Conservation (phyloP, 2,888 invertebrate species). For the Anoplius nigerrimus region DNA sequence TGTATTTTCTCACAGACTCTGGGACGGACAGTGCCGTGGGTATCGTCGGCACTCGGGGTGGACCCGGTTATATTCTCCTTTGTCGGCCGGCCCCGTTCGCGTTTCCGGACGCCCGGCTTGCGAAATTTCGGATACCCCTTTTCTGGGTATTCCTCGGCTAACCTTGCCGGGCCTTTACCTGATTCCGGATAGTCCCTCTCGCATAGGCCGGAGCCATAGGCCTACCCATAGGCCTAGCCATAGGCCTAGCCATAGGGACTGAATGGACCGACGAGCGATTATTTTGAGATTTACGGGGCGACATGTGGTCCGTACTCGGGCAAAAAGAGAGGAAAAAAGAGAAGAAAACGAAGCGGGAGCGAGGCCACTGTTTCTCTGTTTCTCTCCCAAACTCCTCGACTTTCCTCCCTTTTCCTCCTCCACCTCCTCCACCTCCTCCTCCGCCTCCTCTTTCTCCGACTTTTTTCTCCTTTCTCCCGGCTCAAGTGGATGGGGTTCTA, state of each 20-base stretch:
- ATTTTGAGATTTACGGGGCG: slow-evolving; percentile 43
- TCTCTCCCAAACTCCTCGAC: slow-evolving; percentile 2
- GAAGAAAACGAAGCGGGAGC: not conserved
- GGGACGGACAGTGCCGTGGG: slow-evolving; percentile 1
- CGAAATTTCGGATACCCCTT: slow-evolving; percentile 47
- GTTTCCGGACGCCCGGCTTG: slow-evolving; percentile 39
- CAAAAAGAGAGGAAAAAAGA: slow-evolving; percentile 12
- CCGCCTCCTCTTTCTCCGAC: slow-evolving; percentile 12
- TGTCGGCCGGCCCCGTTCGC: slow-evolving; percentile 18
- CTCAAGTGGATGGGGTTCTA: slow-evolving; percentile 30
- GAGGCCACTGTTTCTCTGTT: not conserved
- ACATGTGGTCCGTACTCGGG: slow-evolving; percentile 38
- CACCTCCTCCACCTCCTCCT: slow-evolving; percentile 5
- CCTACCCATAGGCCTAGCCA: too few relatives aligned
- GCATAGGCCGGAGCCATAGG: slow-evolving; percentile 14
- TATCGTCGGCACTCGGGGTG: slow-evolving; percentile 14
- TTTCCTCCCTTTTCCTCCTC: slow-evolving; percentile 15
- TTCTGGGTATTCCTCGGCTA: slow-evolving; percentile 40
- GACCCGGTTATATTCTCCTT: slow-evolving; percentile 30
- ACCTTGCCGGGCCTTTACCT: slow-evolving; percentile 33
- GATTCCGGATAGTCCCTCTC: slow-evolving; percentile 24
- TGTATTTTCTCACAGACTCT: slow-evolving; percentile 3
- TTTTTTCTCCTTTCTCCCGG: slow-evolving; percentile 6
- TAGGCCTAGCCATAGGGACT: slow-evolving; percentile 29
- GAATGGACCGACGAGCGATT: slow-evolving; percentile 35